Evolutionary conservation across 2,113 vertebrate species (phyloP).

Genomic region (Menidia beryllina): DNA sequence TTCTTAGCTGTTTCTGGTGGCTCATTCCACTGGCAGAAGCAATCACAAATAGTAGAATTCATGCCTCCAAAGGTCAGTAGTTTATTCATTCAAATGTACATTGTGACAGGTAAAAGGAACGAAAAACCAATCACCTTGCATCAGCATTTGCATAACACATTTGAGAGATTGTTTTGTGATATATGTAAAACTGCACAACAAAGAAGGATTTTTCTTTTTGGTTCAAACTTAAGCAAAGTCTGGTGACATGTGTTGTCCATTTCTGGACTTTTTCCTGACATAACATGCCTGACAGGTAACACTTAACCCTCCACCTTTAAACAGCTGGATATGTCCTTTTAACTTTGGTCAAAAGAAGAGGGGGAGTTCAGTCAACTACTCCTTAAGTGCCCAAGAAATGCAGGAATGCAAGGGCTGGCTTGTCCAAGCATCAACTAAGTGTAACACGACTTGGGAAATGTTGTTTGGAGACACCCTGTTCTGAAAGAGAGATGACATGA

Average conservation of each 20-base stretch:
- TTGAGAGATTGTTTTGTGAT: neutral
- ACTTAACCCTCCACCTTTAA: slow-evolving; percentile 67
- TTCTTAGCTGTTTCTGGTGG: neutral
- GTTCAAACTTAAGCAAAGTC: neutral
- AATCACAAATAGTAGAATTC: neutral
- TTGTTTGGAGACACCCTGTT: neutral
- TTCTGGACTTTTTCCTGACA: slow-evolving; percentile 47
- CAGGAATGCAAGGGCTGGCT: slow-evolving; percentile 56
- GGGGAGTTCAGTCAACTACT: slow-evolving; percentile 54
- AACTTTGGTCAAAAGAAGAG: slow-evolving; percentile 53
- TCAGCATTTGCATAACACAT: no score
- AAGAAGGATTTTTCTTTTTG: neutral
- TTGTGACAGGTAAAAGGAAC: no score
- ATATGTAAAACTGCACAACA: neutral
- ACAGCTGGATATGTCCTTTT: slow-evolving; percentile 75
- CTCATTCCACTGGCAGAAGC: neutral
- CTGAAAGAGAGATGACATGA: no score
- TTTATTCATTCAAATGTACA: no score
- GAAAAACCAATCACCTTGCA: no score
- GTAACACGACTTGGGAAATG: slow-evolving; percentile 19
- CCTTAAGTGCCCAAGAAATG: slow-evolving; percentile 61
- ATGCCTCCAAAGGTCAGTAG: neutral
- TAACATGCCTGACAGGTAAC: slow-evolving; percentile 59
- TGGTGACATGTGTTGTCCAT: neutral
- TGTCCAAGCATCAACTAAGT: slow-evolving; percentile 31